These are phyloP conservation scores for Zaprionus inermis DNA, from an alignment of 1,140 invertebrate species.

Conservation along the genomic window DNA sequence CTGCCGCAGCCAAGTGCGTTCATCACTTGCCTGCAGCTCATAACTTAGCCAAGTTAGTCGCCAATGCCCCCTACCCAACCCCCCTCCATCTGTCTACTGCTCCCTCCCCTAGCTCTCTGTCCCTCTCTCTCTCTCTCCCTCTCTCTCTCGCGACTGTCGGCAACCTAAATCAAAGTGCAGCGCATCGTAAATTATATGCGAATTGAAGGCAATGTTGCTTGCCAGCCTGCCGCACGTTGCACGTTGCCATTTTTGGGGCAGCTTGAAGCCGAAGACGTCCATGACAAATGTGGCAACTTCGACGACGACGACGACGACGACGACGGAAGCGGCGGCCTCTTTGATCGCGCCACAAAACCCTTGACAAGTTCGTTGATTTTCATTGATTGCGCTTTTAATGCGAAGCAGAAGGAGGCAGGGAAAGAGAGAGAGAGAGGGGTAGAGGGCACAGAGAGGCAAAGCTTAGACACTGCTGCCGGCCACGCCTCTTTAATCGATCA, in stretches of 20 bases:
- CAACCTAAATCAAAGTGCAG: conserved; percentile 74
- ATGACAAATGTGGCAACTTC: conserved; percentile 65
- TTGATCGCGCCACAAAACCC: conserved; percentile 38
- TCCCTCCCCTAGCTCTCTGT: neutral
- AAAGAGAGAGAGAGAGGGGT: neutral
- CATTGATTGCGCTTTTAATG: conserved; percentile 69
- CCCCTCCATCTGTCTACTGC: neutral
- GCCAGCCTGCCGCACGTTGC: conserved; percentile 16
- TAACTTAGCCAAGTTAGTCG: conserved; percentile 54
- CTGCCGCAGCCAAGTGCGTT: conserved; percentile 50
- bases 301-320: neutral
- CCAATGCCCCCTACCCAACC: neutral
- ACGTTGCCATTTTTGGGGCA: conserved; percentile 51
- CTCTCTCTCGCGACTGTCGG: conserved; percentile 31
- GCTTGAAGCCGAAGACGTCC: conserved; percentile 52
- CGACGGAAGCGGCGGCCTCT: conserved; percentile 71
- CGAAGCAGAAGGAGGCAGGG: neutral
- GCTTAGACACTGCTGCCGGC: no score
- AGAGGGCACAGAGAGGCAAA: neutral
- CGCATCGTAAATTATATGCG: conserved; percentile 74
- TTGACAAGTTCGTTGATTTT: conserved; percentile 68
- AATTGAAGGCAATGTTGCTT: conserved; percentile 50
- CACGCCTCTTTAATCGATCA: conserved; percentile 51
- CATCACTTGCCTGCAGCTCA: conserved; percentile 41
- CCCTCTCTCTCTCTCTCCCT: neutral